Conservation (phyloP, 2,113 vertebrate genomes). For the Paratilapia polleni region DNA sequence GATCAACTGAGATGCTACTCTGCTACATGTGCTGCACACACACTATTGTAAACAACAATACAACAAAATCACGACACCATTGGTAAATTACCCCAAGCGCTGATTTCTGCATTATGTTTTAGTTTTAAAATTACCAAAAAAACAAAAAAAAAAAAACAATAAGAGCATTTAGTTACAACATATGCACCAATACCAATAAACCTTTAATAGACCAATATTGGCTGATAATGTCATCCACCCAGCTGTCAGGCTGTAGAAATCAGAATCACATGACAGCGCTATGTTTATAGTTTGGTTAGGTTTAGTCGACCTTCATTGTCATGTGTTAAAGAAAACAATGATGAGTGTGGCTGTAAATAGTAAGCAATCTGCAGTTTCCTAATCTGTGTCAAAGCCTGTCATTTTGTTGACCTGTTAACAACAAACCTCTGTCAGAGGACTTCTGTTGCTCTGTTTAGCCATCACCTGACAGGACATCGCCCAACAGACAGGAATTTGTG, state of each 20-base stretch:
- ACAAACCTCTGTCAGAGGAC: background rate
- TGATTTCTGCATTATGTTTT: no score
- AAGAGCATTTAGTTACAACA: background rate
- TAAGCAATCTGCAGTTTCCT: background rate
- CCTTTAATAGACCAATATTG: background rate
- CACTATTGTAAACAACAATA: no score
- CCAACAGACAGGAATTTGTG: no score
- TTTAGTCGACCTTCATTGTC: background rate
- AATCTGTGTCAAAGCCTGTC: background rate
- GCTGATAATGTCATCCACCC: no score
- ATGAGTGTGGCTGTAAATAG: background rate
- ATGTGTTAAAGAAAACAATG: background rate
- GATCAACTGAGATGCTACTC: no score
- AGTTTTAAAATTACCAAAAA: no score
- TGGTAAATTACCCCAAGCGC: no score
- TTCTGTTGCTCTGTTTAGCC: background rate
- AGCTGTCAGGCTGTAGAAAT: background rate
- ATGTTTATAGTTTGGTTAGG: background rate
- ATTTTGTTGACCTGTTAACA: background rate
- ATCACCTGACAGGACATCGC: background rate
- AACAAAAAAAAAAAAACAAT: no score
- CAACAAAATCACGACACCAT: no score
- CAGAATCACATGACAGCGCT: background rate
- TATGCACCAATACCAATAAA: background rate
- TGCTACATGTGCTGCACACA: no score